Evolutionary conservation across 1,140 invertebrate genomes (phyloP), one percentile per base, ranked within the genome.

Genomic region (Piezodorus guildinii): DNA sequence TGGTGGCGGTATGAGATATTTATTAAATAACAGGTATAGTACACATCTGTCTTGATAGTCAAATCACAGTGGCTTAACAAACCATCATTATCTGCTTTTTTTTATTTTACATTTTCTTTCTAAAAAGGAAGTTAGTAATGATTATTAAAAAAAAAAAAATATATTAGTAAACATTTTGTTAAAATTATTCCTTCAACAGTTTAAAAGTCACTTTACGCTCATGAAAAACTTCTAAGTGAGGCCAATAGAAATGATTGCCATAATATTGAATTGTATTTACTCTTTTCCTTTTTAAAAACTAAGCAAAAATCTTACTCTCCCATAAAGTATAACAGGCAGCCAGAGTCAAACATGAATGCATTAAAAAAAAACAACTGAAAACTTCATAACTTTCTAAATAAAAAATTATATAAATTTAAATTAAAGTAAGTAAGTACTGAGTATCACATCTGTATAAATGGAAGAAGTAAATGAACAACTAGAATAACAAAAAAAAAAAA

Each of bases 21-120:
- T 56, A 56, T 56, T 56, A 56, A 56, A 56, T 56, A 56, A 56
- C 19, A 56, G 52, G 52, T 56, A 19, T 23, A 25, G 52, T 56
- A 56, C 52, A 56, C 23, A 16, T 25, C 52, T 56, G 52, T 23
- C 52, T 56, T 56, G 34, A 56, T 16, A 56, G 52, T 56, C 52
- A 56, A 56, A 23, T 25, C 17, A 21, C 17, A 25, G 23, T 23
- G 23, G 52, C 8, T 25, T 56, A 27, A 27, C 17, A 56, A 56
- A 56, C 52, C 52, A 56, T 25, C 6, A 23, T 56, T 23, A 56
- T 23, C 52, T 56, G 52, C 23, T 49, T 23, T 56, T 56, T 52
- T 52, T 21, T 56, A 25, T 56, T 21, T 23, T 23, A 27, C 15
- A 23, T 23, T 56, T 56, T 25, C 19, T 56, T 23, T 56, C 52